Percentiles rank a stretch among this genome's conserved stretches.
Conservation (phyloP, 2,888 invertebrate genomes). For the Ptychoptera contaminata region DNA sequence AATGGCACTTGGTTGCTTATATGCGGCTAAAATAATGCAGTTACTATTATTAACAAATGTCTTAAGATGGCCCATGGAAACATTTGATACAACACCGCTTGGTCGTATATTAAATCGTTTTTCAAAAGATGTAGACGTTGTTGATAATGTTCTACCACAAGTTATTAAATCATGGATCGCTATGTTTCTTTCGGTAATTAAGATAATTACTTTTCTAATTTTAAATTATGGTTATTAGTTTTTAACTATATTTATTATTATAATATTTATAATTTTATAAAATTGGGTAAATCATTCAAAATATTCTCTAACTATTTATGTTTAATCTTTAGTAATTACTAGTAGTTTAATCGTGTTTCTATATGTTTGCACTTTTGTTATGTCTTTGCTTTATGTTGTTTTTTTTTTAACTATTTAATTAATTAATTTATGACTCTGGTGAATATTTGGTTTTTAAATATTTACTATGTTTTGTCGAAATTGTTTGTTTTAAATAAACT, state of each 20-base stretch:
- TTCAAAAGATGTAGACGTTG: slow-evolving; percentile 41
- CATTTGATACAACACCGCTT: slow-evolving; percentile 64
- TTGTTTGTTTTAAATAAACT: slow-evolving; percentile 6
- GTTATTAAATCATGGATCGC: slow-evolving; percentile 26
- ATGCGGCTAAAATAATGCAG: slow-evolving; percentile 47
- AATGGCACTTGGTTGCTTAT: slow-evolving; percentile 30
- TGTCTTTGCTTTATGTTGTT: background rate
- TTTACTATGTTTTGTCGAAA: background rate
- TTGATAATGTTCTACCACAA: slow-evolving; percentile 38
- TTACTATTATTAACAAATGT: slow-evolving; percentile 41
- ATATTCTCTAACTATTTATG: background rate
- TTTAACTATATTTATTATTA: too few species aligned
- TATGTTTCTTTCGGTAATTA: slow-evolving; percentile 33
- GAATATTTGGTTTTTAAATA: slow-evolving; percentile 4
- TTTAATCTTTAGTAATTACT: slow-evolving; percentile 2
- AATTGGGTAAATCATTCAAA: slow-evolving; percentile 10
- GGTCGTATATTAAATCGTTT: slow-evolving; percentile 59
- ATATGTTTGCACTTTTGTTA: too few species aligned
- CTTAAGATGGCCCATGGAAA: slow-evolving; percentile 50
- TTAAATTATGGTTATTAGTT: too few species aligned
- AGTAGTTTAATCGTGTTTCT: slow-evolving; percentile 1
- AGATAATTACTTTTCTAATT: background rate
- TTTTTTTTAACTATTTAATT: slow-evolving; percentile 14
- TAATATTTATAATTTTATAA: background rate
- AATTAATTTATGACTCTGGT: background rate